phyloP scores from a whole-genome alignment of 2,797 vertebrate genomes.

The Myotis planiceps region DNA sequence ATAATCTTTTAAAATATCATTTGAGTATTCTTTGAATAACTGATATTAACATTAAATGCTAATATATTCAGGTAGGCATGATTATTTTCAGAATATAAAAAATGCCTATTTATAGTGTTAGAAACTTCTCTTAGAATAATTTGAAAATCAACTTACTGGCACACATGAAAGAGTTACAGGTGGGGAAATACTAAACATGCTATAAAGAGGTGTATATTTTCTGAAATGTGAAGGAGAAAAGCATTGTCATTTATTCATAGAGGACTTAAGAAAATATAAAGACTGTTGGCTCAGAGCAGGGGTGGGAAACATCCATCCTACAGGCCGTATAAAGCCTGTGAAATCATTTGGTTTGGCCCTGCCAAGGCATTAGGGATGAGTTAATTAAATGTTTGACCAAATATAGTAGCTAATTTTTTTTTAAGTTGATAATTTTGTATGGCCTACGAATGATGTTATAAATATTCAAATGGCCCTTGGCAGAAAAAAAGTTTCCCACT shows the following conservation, averaged over 20 bases:
- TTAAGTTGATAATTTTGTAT: no score
- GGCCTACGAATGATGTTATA: no score
- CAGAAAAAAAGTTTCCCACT: no score
- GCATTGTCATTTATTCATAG: not conserved
- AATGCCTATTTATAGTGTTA: not conserved
- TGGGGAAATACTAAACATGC: not conserved
- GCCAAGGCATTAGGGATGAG: no score
- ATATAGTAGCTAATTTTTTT: no score
- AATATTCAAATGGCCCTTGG: no score
- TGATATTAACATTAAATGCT: not conserved
- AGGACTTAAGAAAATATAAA: not conserved
- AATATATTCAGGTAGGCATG: not conserved
- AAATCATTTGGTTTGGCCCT: no score
- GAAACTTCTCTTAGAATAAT: slow-evolving; percentile 25
- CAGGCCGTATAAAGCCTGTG: no score
- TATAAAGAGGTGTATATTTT: not conserved
- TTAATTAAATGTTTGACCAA: no score
- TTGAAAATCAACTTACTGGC: not conserved
- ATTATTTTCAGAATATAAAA: slow-evolving; percentile 7
- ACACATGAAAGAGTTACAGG: not conserved
- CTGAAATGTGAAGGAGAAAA: slow-evolving; percentile 30
- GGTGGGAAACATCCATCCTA: no score
- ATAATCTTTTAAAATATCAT: not conserved
- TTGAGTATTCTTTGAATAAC: not conserved
- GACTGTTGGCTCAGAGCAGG: not conserved